Base-by-base conservation (phyloP, 2,888 invertebrate genomes). In the Acronicta aceris region DNA sequence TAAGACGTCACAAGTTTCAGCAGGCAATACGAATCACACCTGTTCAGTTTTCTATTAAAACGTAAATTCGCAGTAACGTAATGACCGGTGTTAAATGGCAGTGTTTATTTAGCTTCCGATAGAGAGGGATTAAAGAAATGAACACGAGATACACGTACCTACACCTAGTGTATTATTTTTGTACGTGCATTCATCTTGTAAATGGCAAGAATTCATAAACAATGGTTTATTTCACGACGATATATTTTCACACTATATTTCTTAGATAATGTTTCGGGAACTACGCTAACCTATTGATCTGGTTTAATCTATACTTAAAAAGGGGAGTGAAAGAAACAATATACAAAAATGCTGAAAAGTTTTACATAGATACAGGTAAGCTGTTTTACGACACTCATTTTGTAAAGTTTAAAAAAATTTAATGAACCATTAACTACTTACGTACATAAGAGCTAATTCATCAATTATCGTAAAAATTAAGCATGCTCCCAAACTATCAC, bases 141-240 rank as follows among this genome's bases (percentile, higher is more conserved):
- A 49, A 49, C 16, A 30, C 51, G 50, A 43, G 52, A 57, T 49
- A 71, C 41, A 57, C 52, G 15, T 21, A 52, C 27, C n/a, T n/a
- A n/a, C n/a, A 52, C 42, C 51, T 53, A 51, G 16, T 36, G 16
- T 36, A 48, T 54, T 58, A 58, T 53, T 72, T 67, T 38, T 58
- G 55, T 43, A 42, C 46, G 40, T 41, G 9, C 38, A 58, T 64
- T 48, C 59, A 72, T 68, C 52, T 68, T 71, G 63, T 25, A 16
- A 17, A 25, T 41, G 40, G 33, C 50, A 45, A 56, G 42, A 61
- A 54, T 53, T 41, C n/a, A 17, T 59, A 55, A 52, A 55, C 45
- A 62, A 42, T 42, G 13, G 38, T 49, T 49, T 59, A 56, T 46
- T 60, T 67, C 36, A 40, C 30, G 8, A n/a, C 30, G 30, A 51